phyloP scores from a whole-genome alignment of 2,797 vertebrate species.

The Neomorphus geoffroyi region DNA sequence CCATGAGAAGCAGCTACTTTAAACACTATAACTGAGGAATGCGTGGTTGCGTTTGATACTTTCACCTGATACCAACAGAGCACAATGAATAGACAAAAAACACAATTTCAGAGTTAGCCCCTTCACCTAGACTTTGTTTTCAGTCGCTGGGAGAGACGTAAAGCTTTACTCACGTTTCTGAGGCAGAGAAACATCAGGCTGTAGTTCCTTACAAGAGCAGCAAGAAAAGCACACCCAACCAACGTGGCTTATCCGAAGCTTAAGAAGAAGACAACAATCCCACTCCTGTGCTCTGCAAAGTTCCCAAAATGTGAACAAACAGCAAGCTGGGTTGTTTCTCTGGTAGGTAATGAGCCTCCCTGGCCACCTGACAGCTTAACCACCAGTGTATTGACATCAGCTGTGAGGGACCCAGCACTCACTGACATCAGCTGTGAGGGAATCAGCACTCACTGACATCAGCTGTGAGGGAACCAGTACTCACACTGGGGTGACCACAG shows the following conservation, averaged over 20 bases:
- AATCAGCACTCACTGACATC: background rate
- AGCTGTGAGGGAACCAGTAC: background rate
- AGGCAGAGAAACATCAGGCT: background rate
- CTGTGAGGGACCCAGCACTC: background rate
- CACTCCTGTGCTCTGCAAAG: background rate
- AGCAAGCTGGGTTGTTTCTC: background rate
- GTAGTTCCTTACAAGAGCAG: background rate
- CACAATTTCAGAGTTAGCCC: background rate
- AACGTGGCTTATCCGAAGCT: accelerated
- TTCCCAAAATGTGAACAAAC: background rate
- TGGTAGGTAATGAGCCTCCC: background rate
- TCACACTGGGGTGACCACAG: background rate
- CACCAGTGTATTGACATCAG: background rate
- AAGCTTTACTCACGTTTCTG: background rate
- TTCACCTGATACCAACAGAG: background rate
- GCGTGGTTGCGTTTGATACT: background rate
- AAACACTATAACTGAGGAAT: background rate
- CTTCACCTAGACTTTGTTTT: background rate
- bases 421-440: background rate
- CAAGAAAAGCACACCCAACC: background rate
- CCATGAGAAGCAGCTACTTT: background rate
- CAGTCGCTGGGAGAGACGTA: background rate
- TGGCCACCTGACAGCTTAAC: background rate
- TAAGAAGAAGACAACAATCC: background rate
- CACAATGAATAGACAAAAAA: background rate